Evolutionary conservation across 1,140 invertebrate species (phyloP), one percentile per base, ranked within the genome.

Genomic region (Amphibalanus amphitrite): DNA sequence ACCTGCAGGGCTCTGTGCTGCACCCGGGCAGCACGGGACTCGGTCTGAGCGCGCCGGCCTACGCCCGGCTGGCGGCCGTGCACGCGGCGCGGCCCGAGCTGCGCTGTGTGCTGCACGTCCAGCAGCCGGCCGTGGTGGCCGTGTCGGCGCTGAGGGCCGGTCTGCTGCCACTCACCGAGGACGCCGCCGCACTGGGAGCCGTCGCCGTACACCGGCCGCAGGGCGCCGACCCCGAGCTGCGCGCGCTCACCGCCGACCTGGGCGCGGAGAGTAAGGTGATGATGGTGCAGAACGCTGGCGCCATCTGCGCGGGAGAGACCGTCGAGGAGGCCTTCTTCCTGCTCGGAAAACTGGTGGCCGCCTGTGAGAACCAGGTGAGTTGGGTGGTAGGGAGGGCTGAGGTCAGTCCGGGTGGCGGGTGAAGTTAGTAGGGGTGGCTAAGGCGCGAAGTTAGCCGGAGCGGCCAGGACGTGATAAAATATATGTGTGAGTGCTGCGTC

Each of bases 261-360:
- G 86, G 88, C 73, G 87, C 87, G 74, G 86, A 89, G 81, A 82
- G 82, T 80, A 29, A 87, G 87, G 83, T 98, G 28, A 88, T 99
- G 83, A 82, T 99, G 75, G 82, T 99, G 74, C 86, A 89, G 71
- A 97, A 98, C 81, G 91, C 94, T 78, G 97, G 96, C 73, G 92
- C 94, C 30, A 85, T 99, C 0, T 95, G 92, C 79, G 97, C 95
- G 83, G 97, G 96, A 67, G 92, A 92, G 77, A 92, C 93, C 4
- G 87, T 99, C 69, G 96, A 98, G 82, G 97, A 99, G 82, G 95
- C 96, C 17, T 97, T 96, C 82, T 90, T 86, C 82, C 89, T 93
- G 78, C 89, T 93, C 65, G 88, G 87, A 76, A 90, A 91, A 80
- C 85, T 87, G 69, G 88, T 95, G 71, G 81, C 89, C 72, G 93